Conservation (phyloP, 2,888 invertebrate species). For the Melolontha melolontha region DNA sequence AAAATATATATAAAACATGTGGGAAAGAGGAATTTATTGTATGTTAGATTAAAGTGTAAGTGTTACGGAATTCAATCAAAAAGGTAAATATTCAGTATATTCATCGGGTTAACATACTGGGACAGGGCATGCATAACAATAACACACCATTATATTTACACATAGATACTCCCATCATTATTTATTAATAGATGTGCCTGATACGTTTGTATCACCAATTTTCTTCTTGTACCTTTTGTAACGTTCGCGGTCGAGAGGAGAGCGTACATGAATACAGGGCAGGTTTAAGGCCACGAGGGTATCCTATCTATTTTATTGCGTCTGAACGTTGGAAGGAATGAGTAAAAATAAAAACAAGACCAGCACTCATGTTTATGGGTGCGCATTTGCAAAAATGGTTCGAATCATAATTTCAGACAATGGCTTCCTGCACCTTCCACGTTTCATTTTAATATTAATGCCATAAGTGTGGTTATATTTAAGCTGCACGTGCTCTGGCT, state of each 20-base stretch:
- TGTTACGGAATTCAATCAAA: constrained; percentile 6
- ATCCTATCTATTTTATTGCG: constrained; percentile 8
- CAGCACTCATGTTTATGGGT: constrained; percentile 19
- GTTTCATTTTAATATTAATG: constrained; percentile 27
- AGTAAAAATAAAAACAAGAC: constrained; percentile 2
- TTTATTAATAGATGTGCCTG: constrained; percentile 26
- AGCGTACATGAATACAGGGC: constrained; percentile 15
- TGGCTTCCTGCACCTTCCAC: constrained; percentile 17
- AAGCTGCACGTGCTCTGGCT: no score
- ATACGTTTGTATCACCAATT: constrained; percentile 19
- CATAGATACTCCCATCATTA: constrained; percentile 1
- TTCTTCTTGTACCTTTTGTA: constrained; percentile 1
- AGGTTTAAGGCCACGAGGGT: constrained; percentile 14
- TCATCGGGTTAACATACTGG: constrained; percentile 7
- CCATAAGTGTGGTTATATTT: constrained; percentile 6
- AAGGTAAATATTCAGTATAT: constrained; percentile 19
- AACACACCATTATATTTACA: constrained; percentile 1
- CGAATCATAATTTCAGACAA: constrained; percentile 23
- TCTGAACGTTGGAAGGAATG: background rate
- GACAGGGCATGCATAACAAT: constrained; percentile 22
- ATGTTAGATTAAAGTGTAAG: constrained; percentile 21
- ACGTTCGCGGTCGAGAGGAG: no score
- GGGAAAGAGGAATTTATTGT: background rate
- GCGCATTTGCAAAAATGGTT: constrained; percentile 31
- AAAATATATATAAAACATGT: background rate